Percentiles rank a stretch among this genome's conserved stretches.
These are phyloP conservation scores for Drosophila gunungcola DNA, from an alignment of 1,140 invertebrate species.

Conservation along the genomic window DNA sequence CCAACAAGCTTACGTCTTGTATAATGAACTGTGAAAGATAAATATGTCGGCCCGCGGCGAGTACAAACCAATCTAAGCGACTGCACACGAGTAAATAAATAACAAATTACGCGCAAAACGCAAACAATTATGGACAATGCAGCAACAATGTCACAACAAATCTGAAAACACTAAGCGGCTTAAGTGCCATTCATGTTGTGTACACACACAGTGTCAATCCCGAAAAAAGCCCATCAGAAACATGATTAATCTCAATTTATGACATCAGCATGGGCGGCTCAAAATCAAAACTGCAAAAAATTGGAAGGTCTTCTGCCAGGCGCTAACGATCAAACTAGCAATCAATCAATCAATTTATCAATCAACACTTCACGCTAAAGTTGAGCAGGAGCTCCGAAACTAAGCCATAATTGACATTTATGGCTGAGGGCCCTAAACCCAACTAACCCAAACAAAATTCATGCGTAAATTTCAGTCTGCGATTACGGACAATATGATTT, in stretches of 20 bases:
- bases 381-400: conserved; percentile 6
- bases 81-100: conserved; percentile 28
- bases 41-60: conserved; percentile 7
- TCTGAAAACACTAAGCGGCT: conserved; percentile 36
- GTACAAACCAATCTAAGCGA: conserved; percentile 22
- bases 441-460: conserved; percentile 18
- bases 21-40: conserved; percentile 18
- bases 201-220: conserved; percentile 14
- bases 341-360: conserved; percentile 80
- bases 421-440: conserved; percentile 27
- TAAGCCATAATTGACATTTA: conserved; percentile 50
- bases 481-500: conserved; percentile 31
- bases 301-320: neutral
- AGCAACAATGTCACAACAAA: conserved; percentile 27
- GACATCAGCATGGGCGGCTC: conserved; percentile 49
- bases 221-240: conserved; percentile 51
- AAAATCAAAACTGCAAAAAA: conserved; percentile 22
- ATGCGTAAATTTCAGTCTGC: conserved; percentile 8
- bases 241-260: conserved; percentile 83
- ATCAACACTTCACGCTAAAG: conserved; percentile 48
- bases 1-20: neutral
- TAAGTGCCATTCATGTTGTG: conserved; percentile 27
- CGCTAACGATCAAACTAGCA: conserved; percentile 62
- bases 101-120: conserved; percentile 43
- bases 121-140: conserved; percentile 43